phyloP scores from a whole-genome alignment of 2,797 vertebrate species.

The Avahi laniger region DNA sequence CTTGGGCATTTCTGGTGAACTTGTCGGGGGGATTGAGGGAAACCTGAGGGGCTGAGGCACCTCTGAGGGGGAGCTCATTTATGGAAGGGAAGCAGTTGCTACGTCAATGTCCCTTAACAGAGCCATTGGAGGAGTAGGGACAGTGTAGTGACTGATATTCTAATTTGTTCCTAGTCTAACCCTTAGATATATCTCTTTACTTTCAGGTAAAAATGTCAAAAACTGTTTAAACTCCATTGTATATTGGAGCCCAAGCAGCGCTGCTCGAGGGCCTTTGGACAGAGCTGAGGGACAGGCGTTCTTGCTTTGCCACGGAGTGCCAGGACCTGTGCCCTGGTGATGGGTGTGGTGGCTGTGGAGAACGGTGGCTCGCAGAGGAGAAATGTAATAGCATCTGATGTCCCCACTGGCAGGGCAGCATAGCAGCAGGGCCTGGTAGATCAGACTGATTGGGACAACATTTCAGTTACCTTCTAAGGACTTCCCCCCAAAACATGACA shows the following conservation, averaged over 20 bases:
- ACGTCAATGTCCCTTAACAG: background rate
- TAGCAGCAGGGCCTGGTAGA: background rate
- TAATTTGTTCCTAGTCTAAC: background rate
- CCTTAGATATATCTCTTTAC: background rate
- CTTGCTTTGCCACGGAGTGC: background rate
- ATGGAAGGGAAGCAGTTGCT: background rate
- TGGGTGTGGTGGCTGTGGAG: accelerated
- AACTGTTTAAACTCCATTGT: background rate
- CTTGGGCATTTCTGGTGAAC: background rate
- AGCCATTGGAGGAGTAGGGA: background rate
- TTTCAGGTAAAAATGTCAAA: background rate
- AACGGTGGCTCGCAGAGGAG: background rate
- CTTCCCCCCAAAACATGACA: background rate
- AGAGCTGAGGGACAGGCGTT: background rate
- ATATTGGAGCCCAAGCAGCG: background rate
- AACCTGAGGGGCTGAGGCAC: background rate
- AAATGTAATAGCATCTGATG: background rate
- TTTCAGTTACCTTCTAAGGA: background rate
- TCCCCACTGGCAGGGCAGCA: background rate
- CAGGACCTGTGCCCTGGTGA: background rate
- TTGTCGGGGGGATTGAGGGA: background rate
- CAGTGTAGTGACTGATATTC: background rate
- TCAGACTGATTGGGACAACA: background rate
- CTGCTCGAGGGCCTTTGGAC: no score
- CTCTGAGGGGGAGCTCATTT: background rate